These are phyloP conservation scores for Hemichromis elongatus DNA, from an alignment of 2,113 vertebrate genomes.

Conservation along the genomic window DNA sequence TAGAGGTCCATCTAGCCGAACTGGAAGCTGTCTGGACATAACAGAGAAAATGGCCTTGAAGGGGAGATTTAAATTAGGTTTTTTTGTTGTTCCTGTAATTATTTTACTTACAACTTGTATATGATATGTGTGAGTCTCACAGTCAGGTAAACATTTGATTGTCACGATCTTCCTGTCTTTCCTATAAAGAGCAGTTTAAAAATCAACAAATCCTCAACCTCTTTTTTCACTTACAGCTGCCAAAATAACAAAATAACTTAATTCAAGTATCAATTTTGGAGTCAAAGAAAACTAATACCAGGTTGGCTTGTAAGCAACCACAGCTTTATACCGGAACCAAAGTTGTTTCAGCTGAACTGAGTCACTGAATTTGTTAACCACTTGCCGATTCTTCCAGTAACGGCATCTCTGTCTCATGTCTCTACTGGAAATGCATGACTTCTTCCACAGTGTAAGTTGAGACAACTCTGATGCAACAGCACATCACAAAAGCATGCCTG, in stretches of 20 bases:
- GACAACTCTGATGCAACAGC: conserved; percentile 19
- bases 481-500: conserved; percentile 29
- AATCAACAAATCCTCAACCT: background rate
- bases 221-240: background rate
- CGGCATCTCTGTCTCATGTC: background rate
- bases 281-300: background rate
- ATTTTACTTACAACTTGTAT: background rate
- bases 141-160: background rate
- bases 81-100: background rate
- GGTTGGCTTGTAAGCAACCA: background rate
- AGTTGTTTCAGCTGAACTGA: conserved; percentile 30
- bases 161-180: background rate
- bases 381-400: conserved; percentile 50
- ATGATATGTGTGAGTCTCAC: background rate
- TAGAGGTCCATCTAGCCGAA: background rate
- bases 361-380: conserved; percentile 22
- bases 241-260: background rate
- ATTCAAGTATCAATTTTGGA: background rate
- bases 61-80: background rate
- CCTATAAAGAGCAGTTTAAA: background rate
- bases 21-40: background rate
- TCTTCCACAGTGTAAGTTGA: conserved; percentile 12
- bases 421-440: conserved; percentile 48
- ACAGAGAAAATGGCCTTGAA: background rate
- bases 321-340: background rate